Percentiles rank a stretch among this genome's conserved stretches.
Evolutionary conservation across 1,140 invertebrate species (phyloP).

Genomic region (Latrodectus geometricus): DNA sequence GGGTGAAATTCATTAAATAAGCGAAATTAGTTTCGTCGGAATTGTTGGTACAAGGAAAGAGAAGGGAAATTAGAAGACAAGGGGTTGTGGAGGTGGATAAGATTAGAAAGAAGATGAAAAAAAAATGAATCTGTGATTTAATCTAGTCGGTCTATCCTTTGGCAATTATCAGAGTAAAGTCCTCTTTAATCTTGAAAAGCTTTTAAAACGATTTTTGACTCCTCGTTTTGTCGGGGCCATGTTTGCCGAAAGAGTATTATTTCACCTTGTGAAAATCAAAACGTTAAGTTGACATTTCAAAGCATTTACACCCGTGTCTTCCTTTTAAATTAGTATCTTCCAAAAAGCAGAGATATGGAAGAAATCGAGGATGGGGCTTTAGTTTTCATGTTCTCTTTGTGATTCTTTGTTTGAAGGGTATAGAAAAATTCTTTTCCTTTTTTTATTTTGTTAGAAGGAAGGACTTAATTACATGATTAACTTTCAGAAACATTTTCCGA

Average conservation of each 20-base stretch:
- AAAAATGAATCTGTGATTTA: conserved; percentile 54
- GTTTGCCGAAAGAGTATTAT: conserved; percentile 40
- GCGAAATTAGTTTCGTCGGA: conserved; percentile 58
- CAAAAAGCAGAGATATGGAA: neutral
- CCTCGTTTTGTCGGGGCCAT: conserved; percentile 39
- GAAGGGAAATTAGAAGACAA: conserved; percentile 25
- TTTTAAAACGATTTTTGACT: conserved; percentile 60
- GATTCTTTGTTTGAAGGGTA: conserved; percentile 4
- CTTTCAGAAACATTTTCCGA: neutral
- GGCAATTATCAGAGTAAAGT: conserved; percentile 59
- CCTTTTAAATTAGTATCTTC: conserved; percentile 9
- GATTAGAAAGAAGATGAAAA: neutral
- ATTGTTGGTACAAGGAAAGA: conserved; percentile 54
- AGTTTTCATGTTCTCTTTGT: neutral
- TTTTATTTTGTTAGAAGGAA: neutral
- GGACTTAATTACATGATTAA: conserved; percentile 29
- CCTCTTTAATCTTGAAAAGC: conserved; percentile 53
- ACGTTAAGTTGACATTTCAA: conserved; percentile 50
- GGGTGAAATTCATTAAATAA: conserved; percentile 61
- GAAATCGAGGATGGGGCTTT: neutral
- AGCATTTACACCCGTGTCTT: neutral
- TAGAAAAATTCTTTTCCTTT: neutral
- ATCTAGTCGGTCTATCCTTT: conserved; percentile 54
- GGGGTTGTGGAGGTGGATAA: neutral
- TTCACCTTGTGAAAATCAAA: conserved; percentile 41